Conservation (phyloP, 2,113 vertebrate species). For the Ceuthmochares aereus region DNA sequence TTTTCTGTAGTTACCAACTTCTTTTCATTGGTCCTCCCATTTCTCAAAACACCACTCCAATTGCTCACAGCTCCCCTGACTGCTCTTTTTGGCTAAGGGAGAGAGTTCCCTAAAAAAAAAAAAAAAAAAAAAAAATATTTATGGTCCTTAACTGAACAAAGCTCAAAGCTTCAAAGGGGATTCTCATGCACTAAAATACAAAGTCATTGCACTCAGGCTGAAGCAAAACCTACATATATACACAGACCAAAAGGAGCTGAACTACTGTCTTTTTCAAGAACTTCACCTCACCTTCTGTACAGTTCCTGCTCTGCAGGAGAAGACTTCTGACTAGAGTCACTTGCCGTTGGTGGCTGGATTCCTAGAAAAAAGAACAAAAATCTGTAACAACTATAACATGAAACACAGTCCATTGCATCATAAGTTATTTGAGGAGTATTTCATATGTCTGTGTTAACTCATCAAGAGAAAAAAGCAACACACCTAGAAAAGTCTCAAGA, state of each 20-base stretch:
- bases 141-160: background rate
- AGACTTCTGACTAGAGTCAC: conserved; percentile 33
- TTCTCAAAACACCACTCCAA: background rate
- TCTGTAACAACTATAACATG: background rate
- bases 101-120: background rate
- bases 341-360: background rate
- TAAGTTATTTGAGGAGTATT: background rate
- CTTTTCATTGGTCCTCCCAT: background rate
- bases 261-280: background rate
- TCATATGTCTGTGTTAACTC: background rate
- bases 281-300: conserved; percentile 81
- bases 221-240: background rate
- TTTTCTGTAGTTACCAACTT: background rate
- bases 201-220: background rate
- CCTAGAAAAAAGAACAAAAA: conserved; percentile 42
- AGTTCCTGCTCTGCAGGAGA: conserved; percentile 81
- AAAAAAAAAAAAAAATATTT: background rate
- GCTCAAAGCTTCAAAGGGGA: background rate
- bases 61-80: background rate
- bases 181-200: background rate
- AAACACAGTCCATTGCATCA: background rate
- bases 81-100: background rate
- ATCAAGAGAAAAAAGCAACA: background rate
- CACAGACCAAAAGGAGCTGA: background rate
- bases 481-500: background rate